Percentiles rank a stretch among this genome's conserved stretches.
Conservation (phyloP, 2,113 vertebrate genomes). For the Pelusios castaneus region DNA sequence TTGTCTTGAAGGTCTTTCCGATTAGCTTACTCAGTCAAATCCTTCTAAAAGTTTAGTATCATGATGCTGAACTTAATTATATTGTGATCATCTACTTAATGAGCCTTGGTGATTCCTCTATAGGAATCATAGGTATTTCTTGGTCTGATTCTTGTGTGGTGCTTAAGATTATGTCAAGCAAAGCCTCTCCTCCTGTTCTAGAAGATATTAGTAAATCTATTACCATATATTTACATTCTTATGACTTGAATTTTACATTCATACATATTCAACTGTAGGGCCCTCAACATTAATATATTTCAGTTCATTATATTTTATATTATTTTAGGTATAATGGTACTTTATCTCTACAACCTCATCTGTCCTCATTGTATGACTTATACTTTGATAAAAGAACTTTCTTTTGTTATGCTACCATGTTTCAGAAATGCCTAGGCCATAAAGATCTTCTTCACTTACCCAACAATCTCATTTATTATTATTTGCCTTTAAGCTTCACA, state of each 20-base stretch:
- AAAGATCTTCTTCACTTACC: no score
- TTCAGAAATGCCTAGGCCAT: no score
- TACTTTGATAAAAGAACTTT: no score
- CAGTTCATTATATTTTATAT: neutral
- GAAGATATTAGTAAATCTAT: neutral
- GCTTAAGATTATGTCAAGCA: neutral
- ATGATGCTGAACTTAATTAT: neutral
- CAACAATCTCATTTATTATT: no score
- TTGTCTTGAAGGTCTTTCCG: neutral
- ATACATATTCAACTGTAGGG: neutral
- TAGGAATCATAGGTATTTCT: neutral
- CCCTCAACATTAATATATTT: neutral
- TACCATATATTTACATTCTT: neutral
- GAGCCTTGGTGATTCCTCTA: neutral
- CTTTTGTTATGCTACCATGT: no score
- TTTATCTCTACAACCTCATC: neutral
- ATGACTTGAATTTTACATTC: neutral
- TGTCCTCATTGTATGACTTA: neutral
- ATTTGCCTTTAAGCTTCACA: no score
- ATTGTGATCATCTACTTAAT: neutral
- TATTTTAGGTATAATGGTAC: neutral
- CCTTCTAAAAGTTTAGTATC: neutral
- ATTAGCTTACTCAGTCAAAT: neutral
- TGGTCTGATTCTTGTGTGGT: neutral
- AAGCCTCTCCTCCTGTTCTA: neutral